These are phyloP conservation scores for Sarcophaga rosellei DNA, from an alignment of 2,888 invertebrate species.

Conservation along the genomic window DNA sequence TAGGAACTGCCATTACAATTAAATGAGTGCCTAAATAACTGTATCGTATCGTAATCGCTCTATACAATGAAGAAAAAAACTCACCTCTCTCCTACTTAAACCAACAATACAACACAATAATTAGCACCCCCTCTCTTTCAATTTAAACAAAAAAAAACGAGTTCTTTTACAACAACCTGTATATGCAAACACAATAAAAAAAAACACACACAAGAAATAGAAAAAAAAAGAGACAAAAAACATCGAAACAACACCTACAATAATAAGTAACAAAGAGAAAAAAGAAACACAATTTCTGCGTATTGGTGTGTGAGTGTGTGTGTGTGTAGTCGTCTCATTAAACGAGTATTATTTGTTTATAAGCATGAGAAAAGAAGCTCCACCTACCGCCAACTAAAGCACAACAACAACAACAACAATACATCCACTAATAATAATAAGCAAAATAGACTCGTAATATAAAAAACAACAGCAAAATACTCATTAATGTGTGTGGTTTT, in stretches of 20 bases:
- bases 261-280: conserved; percentile 7
- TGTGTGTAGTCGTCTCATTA: conserved; percentile 25
- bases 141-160: background rate
- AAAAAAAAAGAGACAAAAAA: conserved; percentile 17
- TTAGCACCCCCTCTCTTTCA: background rate
- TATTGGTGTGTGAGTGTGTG: background rate
- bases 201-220: conserved; percentile 1
- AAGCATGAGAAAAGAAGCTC: conserved; percentile 60
- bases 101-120: background rate
- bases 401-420: conserved; percentile 36
- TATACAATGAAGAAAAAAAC: too few relatives aligned
- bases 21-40: too few relatives aligned
- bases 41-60: too few relatives aligned
- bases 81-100: too few relatives aligned
- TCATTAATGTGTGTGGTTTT: conserved; percentile 68
- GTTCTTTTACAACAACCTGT: conserved; percentile 12
- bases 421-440: background rate
- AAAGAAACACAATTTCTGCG: background rate
- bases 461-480: conserved; percentile 48
- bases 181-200: conserved; percentile 14
- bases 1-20: too few relatives aligned
- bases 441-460: conserved; percentile 26
- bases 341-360: conserved; percentile 48
- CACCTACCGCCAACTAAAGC: conserved; percentile 65
- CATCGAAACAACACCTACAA: conserved; percentile 38